phyloP scores from a whole-genome alignment of 2,797 vertebrate genomes.

The Remorina albescens region DNA sequence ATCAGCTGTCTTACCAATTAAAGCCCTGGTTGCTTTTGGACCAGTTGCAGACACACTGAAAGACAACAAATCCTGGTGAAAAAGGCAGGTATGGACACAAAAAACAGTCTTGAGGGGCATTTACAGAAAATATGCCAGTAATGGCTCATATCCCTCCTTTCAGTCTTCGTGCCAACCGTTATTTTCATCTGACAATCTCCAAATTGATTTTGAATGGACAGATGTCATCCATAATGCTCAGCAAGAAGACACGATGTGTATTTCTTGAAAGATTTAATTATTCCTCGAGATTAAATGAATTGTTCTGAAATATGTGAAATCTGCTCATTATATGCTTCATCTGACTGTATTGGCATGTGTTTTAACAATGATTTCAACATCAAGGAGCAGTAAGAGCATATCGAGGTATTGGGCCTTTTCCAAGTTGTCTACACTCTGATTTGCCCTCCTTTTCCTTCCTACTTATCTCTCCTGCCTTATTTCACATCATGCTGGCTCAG shows the following conservation, averaged over 20 bases:
- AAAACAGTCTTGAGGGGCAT: neutral
- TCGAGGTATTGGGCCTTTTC: conserved; percentile 44
- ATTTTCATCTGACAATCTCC: neutral
- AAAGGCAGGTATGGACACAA: neutral
- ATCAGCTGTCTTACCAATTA: neutral
- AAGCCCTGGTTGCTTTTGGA: neutral
- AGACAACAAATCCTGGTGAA: neutral
- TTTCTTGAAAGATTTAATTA: neutral
- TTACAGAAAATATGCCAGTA: neutral
- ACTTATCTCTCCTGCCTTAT: conserved; percentile 15
- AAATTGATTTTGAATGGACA: neutral
- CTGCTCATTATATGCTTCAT: neutral
- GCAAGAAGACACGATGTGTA: too few relatives aligned
- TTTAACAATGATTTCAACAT: conserved; percentile 10
- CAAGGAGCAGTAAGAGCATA: conserved; percentile 12
- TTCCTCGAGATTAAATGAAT: neutral
- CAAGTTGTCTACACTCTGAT: conserved; percentile 22
- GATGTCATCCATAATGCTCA: neutral
- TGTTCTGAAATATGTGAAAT: neutral
- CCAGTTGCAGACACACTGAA: neutral
- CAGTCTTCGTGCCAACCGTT: neutral
- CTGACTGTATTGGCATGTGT: conserved; percentile 1
- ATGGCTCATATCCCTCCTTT: neutral
- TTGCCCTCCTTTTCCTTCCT: neutral
- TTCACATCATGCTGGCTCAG: conserved; percentile 31